These are phyloP conservation scores for Schizothorax lantsangensis DNA, from an alignment of 2,797 vertebrate genomes.

Conservation along the genomic window DNA sequence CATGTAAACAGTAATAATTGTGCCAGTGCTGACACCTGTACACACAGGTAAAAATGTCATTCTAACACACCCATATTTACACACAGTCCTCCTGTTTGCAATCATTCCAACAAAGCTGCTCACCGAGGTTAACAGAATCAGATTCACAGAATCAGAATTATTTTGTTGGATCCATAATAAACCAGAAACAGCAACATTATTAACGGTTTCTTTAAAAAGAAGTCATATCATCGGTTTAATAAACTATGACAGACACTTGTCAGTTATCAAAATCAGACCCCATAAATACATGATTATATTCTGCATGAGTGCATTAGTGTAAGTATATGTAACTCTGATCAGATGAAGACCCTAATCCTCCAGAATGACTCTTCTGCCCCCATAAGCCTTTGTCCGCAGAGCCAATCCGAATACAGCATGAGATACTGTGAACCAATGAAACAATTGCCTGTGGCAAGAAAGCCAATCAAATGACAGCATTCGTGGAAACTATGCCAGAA, in stretches of 20 bases:
- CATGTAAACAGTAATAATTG: constrained; percentile 5
- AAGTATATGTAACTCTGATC: constrained; percentile 43
- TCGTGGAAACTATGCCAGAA: constrained; percentile 54
- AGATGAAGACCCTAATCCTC: constrained; percentile 47
- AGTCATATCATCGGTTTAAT: not conserved
- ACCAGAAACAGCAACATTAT: not conserved
- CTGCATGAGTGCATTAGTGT: constrained; percentile 28
- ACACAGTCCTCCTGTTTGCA: not conserved
- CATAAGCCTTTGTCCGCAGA: constrained; percentile 37
- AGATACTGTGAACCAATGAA: constrained; percentile 35
- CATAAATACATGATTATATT: constrained; percentile 23
- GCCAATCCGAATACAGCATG: constrained; percentile 47
- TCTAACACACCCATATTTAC: constrained; percentile 29
- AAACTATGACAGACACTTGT: constrained; percentile 12
- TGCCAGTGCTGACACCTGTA: not conserved
- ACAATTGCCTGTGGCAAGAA: constrained; percentile 18
- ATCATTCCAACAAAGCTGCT: not conserved
- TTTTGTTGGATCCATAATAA: constrained; percentile 1
- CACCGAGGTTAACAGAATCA: not conserved
- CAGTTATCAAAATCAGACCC: constrained; percentile 21
- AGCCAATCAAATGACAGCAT: constrained; percentile 49
- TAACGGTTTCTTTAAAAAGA: not conserved
- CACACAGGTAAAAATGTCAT: not conserved
- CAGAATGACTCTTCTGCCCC: constrained; percentile 49
- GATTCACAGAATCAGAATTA: not conserved